Base-by-base conservation (phyloP, 2,113 vertebrate species). In the Syngnathus scovelli region DNA sequence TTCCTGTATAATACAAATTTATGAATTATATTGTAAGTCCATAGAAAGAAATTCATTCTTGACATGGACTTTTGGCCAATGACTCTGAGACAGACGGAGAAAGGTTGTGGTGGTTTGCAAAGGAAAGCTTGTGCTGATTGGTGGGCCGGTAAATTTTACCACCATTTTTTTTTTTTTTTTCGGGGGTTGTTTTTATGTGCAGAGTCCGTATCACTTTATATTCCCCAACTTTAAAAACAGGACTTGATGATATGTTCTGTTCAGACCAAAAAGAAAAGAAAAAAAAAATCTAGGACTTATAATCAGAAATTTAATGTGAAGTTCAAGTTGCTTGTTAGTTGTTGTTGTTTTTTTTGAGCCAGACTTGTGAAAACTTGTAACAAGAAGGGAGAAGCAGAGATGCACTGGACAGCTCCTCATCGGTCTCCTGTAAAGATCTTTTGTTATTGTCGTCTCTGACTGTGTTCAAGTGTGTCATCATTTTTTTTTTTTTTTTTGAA, bases 251-350 rank as follows among this genome's bases (percentile, higher is more conserved):
- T 72, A 69, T 86, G 78, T 80, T 87, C 80, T 89, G 90, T 92
- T 87, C 91, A 88, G 86, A 94, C 93, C 89, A 78, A 92, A 95
- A 93, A 94, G 94, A 95, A 95, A 94, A 93, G 80, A 90, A 69
- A 73, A 69, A 81, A 81, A 83, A 81, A 84, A 89, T 71, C 86
- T 78, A 85, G 76, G 74, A 84, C 77, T 76, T 87, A 85, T 90
- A 87, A 89, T 89, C 81, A 86, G 66, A 88, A 16, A 71, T 88
- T 90, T 78, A 88, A 91, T 90, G 90, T 91, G 90, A 91, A 89
- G 81, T 88, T 88, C 75, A 82, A 83, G 77, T 87, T 87, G 79
- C 83, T 88, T 85, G 70, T 88, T 87, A 72, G 61, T 75, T 33
- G 27, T 33, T 33, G 27, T 33, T 33, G 1, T 76, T 87, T 82